These are phyloP conservation scores for Thumatha senex DNA, from an alignment of 2,888 invertebrate species.

Conservation along the genomic window DNA sequence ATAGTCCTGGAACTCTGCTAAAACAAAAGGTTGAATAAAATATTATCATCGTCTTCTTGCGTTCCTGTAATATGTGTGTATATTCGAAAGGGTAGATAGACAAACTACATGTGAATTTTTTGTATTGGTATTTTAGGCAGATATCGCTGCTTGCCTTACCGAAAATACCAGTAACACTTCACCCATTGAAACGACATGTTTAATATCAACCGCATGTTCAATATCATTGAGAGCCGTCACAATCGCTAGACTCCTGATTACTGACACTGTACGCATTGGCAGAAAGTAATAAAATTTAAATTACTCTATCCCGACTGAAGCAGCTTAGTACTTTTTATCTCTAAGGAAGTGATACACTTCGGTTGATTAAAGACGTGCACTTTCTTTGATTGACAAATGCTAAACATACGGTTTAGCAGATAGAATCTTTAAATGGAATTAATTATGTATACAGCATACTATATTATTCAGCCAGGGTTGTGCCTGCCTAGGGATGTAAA, in stretches of 20 bases:
- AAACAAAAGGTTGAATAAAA: too few species aligned
- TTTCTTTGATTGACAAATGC: slow-evolving; percentile 1
- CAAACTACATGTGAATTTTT: too few species aligned
- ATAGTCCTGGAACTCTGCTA: too few species aligned
- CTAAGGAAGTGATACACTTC: not conserved
- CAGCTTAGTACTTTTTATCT: not conserved
- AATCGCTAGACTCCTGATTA: not conserved
- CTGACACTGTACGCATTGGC: not conserved
- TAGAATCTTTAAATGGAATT: not conserved
- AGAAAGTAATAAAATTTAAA: not conserved
- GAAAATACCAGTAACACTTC: not conserved
- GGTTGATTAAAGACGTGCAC: not conserved
- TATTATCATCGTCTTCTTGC: too few species aligned
- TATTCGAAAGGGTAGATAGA: too few species aligned
- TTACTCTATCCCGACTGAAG: not conserved
- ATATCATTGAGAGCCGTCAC: not conserved
- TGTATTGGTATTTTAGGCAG: too few species aligned
- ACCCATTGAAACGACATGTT: not conserved
- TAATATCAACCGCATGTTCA: not conserved
- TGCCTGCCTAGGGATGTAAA: too few species aligned
- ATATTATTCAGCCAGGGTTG: too few species aligned
- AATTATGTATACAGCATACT: not conserved
- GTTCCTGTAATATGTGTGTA: too few species aligned
- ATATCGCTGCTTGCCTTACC: not conserved
- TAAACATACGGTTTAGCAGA: not conserved